Evolutionary conservation across 2,888 invertebrate genomes (phyloP).

Genomic region (Diaprepes abbreviatus): DNA sequence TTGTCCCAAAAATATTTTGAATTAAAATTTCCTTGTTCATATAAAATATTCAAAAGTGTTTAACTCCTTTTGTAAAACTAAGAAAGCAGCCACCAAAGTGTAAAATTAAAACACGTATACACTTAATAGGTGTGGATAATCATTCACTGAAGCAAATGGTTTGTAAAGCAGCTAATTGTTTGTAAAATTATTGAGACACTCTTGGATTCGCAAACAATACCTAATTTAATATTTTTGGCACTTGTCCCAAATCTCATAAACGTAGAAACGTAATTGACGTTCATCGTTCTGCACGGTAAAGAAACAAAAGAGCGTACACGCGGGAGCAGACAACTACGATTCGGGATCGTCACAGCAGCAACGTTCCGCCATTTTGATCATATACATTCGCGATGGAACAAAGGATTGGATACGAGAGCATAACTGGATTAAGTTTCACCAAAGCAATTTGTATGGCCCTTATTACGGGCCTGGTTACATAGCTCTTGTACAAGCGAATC

Average conservation of each 20-base stretch:
- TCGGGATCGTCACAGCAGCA: conserved; percentile 30
- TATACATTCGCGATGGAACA: conserved; percentile 57
- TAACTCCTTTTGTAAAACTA: neutral
- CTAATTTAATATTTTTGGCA: conserved; percentile 43
- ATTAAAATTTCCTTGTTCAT: no score
- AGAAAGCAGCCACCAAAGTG: conserved; percentile 11
- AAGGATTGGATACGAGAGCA: conserved; percentile 60
- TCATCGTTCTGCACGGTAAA: conserved; percentile 39
- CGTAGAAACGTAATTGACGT: conserved; percentile 44
- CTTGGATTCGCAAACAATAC: conserved; percentile 26
- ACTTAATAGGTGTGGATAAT: neutral
- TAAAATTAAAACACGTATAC: conserved; percentile 18
- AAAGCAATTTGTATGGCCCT: conserved; percentile 65
- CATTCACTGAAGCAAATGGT: conserved; percentile 30
- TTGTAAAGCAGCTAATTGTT: conserved; percentile 31
- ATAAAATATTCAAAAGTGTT: no score
- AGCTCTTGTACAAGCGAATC: conserved; percentile 63
- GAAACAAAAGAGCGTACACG: conserved; percentile 47
- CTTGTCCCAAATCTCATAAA: conserved; percentile 33
- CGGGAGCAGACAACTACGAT: conserved; percentile 32
- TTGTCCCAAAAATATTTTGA: no score
- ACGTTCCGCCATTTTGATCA: conserved; percentile 48
- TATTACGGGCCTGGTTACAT: conserved; percentile 64
- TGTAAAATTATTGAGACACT: conserved; percentile 28
- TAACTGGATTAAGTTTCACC: conserved; percentile 64